phyloP scores from a whole-genome alignment of 1,140 invertebrate genomes.

The Odontomachus brunneus region DNA sequence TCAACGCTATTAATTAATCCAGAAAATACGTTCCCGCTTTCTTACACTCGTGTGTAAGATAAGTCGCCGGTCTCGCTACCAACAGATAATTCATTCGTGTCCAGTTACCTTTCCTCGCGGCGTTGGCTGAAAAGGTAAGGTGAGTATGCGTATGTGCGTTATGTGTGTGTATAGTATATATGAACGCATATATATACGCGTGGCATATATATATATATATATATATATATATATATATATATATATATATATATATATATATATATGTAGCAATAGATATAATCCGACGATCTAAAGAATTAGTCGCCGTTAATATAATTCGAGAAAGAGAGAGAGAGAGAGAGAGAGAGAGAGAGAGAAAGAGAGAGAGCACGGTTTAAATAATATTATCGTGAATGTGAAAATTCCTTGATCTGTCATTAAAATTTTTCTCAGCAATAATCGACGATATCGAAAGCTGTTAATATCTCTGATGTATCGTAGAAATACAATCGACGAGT shows the following conservation, averaged over 20 bases:
- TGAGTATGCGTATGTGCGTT: too few species aligned
- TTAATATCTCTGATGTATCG: not conserved
- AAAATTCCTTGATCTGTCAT: not conserved
- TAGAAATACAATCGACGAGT: too few species aligned
- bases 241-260: not conserved
- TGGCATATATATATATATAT: too few species aligned
- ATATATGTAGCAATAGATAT: not conserved
- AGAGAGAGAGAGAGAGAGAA: too few species aligned
- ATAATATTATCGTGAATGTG: not conserved
- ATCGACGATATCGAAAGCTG: not conserved
- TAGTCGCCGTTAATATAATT: not conserved
- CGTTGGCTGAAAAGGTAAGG: not conserved
- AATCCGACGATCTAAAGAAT: not conserved
- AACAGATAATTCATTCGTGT: constrained; percentile 21
- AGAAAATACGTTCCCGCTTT: too few species aligned
- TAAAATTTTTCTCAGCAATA: not conserved
- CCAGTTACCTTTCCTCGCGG: not conserved
- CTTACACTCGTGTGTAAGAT: constrained; percentile 27
- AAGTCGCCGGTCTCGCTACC: not conserved
- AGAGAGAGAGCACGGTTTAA: too few species aligned
- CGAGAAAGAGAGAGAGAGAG: too few species aligned
- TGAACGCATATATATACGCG: too few species aligned
- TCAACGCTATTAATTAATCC: too few species aligned
- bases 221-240: too few species aligned
- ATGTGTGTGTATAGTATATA: too few species aligned